These are phyloP conservation scores for Trigoniulus corallinus DNA, from an alignment of 1,140 invertebrate species.

Conservation along the genomic window DNA sequence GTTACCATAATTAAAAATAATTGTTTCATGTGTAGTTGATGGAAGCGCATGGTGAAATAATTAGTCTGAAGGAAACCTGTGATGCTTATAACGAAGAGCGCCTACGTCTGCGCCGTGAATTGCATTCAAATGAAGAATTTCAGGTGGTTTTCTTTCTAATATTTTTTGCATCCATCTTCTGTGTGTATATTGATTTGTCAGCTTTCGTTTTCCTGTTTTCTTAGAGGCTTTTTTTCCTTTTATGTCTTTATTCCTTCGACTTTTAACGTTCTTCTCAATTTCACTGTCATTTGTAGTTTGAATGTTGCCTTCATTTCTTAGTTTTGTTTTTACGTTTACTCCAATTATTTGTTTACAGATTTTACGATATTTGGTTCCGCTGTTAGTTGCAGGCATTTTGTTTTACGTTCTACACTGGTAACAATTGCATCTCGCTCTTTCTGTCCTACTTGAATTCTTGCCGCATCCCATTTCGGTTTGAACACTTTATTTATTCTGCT, in stretches of 20 bases:
- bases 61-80: constrained; percentile 9
- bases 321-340: constrained; percentile 4
- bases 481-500: too few species aligned
- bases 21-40: constrained; percentile 4
- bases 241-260: too few species aligned
- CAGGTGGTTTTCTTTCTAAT: background rate
- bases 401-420: background rate
- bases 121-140: constrained; percentile 9
- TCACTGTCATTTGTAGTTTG: too few species aligned
- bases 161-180: background rate
- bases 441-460: too few species aligned
- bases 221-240: too few species aligned
- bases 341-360: background rate
- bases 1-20: too few species aligned
- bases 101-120: constrained; percentile 8
- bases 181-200: background rate
- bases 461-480: too few species aligned
- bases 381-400: background rate
- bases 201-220: background rate
- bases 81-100: constrained; percentile 11
- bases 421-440: background rate
- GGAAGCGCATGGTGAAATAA: constrained; percentile 10
- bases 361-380: background rate
- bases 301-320: too few species aligned
- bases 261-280: too few species aligned